A percentile compares a stretch with the other conserved stretches of the same genome.
phyloP scores from a whole-genome alignment of 2,888 invertebrate genomes.

The Drosophila rubida region DNA sequence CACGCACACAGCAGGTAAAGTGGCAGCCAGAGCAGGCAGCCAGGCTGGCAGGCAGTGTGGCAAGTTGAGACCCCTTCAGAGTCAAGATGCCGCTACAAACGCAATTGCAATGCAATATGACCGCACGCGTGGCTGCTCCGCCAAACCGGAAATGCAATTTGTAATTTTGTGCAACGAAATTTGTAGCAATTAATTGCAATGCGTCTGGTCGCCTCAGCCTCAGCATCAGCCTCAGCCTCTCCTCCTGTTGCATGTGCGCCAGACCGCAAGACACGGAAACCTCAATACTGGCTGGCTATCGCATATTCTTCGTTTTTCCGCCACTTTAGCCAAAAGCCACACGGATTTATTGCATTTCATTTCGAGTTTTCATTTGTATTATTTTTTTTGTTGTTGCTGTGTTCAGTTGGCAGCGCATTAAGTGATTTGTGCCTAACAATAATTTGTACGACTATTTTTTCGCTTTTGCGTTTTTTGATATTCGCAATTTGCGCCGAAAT shows the following conservation, averaged over 20 bases:
- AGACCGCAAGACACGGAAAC: conserved; percentile 78
- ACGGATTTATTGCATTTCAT: conserved; percentile 70
- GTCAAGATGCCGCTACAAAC: conserved; percentile 22
- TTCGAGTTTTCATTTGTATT: conserved; percentile 19
- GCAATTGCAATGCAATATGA: conserved; percentile 12
- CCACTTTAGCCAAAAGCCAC: conserved; percentile 38
- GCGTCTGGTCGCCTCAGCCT: conserved; percentile 18
- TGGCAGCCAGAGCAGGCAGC: neutral
- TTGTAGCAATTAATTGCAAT: conserved; percentile 75
- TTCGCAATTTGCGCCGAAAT: conserved; percentile 76
- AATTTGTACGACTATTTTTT: conserved; percentile 35
- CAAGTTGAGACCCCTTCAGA: conserved; percentile 9
- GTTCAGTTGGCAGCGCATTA: conserved; percentile 50
- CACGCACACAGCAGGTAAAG: neutral
- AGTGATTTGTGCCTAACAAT: conserved; percentile 75
- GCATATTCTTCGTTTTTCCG: conserved; percentile 9
- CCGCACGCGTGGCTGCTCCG: conserved; percentile 61
- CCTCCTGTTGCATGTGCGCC: conserved; percentile 53
- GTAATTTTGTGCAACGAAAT: conserved; percentile 68
- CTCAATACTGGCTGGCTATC: conserved; percentile 40
- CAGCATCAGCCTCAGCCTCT: neutral
- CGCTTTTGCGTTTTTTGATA: conserved; percentile 37
- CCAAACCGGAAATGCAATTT: conserved; percentile 81
- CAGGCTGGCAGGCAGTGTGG: neutral
- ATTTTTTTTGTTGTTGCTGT: conserved; percentile 29